phyloP scores from a whole-genome alignment of 2,888 invertebrate species.

The Julus scanicus region DNA sequence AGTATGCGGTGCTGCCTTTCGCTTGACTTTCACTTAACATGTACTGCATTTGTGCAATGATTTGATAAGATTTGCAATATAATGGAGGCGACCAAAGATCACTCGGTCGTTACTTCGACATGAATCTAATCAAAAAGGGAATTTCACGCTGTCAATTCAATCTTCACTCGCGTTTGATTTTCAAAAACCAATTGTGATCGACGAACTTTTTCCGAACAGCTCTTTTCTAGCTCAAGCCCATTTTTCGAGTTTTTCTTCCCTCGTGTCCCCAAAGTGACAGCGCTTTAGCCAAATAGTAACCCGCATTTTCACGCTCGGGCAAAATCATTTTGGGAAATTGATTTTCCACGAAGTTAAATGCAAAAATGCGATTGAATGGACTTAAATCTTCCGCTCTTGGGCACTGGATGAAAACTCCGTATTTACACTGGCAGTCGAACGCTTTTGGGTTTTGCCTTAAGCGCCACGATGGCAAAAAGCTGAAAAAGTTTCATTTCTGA shows the following conservation, averaged over 20 bases:
- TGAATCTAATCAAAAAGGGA: slow-evolving; percentile 39
- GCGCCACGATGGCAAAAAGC: too few relatives aligned
- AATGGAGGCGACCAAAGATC: not conserved
- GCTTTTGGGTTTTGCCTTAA: too few relatives aligned
- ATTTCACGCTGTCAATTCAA: slow-evolving; percentile 35
- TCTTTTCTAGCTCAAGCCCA: not conserved
- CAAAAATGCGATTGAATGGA: not conserved
- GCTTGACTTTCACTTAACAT: slow-evolving; percentile 1
- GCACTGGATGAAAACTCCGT: not conserved
- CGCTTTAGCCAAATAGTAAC: not conserved
- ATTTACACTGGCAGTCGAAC: not conserved
- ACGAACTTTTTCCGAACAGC: not conserved
- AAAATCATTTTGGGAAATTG: not conserved
- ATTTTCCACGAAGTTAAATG: slow-evolving; percentile 1
- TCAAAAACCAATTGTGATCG: slow-evolving; percentile 8
- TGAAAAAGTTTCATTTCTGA: too few relatives aligned
- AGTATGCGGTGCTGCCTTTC: not conserved
- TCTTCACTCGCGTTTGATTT: not conserved
- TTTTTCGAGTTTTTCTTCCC: not conserved
- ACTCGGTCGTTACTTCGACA: slow-evolving; percentile 32
- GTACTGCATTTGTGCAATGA: not conserved
- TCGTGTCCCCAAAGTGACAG: not conserved
- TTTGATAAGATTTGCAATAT: not conserved
- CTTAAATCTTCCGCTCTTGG: not conserved
- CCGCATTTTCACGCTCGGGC: not conserved